Evolutionary conservation across 2,113 vertebrate species (phyloP), one percentile per base, ranked within the genome.

Genomic region (Ammodytes dubius): DNA sequence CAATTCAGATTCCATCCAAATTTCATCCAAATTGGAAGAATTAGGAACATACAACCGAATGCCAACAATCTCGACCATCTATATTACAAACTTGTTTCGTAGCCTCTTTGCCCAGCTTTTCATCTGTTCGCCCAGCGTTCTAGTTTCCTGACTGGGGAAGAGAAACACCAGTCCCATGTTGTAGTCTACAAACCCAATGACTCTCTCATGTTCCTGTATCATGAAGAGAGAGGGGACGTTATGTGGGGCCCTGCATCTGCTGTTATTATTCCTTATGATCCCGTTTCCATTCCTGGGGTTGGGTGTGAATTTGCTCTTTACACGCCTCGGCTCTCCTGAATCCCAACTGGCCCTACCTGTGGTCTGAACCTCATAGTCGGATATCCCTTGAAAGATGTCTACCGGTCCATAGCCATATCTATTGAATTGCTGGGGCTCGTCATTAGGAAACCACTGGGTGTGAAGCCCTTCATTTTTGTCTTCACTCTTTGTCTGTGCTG

Each of bases 161-260:
- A 94, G 84, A 17, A 71, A 80, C 75, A 93, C 73, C 12, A 0
- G 17, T 63, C 79, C 70, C 27, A 72, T 46, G 11, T 89, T 82
- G 67, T 86, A 83, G 71, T 90, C 88, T 14, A 91, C 84, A 69
- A 77, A 76, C 72, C 84, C 59, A 0, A 37, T 2, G 2, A 91
- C 4, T 79, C 17, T 77, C 12, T 82, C 58, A 12, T 63, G 79
- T 56, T 45, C 69, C 5, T 2, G 37, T 19, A 0, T 15, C 47
- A 60, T 6, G 7, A 12, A 45, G 13, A 65, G 0, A 3, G 19
- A 11, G 39, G 42, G 11, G 7, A 9, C 2, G 2, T 64, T 11
- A 10, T 2, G 6, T 39, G 10, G 43, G 57, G 49, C 60, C 0
- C 0, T 54, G 49, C n/a, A 73, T 12, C 19, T 43, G 12, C 6